These are phyloP conservation scores for Acanthurus tractus DNA, from an alignment of 2,797 vertebrate genomes.

Conservation along the genomic window DNA sequence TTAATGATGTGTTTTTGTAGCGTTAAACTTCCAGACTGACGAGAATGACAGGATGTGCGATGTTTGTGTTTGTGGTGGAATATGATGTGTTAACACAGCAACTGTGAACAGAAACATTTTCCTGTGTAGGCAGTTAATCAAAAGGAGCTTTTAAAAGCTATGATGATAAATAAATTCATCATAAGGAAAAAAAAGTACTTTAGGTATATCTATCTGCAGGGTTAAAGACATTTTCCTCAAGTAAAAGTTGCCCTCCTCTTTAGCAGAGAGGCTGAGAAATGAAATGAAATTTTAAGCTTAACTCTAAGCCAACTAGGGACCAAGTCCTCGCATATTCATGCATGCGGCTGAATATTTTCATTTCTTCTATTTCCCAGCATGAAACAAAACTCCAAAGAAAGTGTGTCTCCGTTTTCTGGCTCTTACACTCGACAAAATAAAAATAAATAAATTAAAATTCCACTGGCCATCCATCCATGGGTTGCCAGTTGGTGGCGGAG, in stretches of 20 bases:
- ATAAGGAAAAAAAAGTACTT: neutral
- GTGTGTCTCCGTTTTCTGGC: conserved; percentile 29
- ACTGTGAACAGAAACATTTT: neutral
- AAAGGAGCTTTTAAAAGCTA: neutral
- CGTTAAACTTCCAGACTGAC: neutral
- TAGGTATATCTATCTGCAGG: neutral
- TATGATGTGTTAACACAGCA: neutral
- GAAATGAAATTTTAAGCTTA: conserved; percentile 55
- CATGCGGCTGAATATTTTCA: conserved; percentile 66
- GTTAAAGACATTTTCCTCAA: conserved; percentile 25
- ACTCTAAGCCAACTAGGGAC: conserved; percentile 52
- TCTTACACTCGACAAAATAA: conserved; percentile 10
- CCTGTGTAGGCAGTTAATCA: conserved; percentile 1
- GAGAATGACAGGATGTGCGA: neutral
- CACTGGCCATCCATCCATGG: neutral
- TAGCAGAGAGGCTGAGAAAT: conserved; percentile 35
- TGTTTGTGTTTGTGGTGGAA: conserved; percentile 15
- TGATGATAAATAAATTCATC: neutral
- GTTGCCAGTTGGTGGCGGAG: conserved; percentile 56
- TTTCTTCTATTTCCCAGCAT: conserved; percentile 66
- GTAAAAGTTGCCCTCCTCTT: conserved; percentile 15
- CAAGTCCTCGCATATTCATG: conserved; percentile 66
- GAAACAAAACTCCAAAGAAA: conserved; percentile 65
- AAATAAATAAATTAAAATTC: conserved; percentile 57
- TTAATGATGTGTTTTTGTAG: neutral